These are phyloP conservation scores for Patiria pectinifera DNA, from an alignment of 53 echinoderm and acorn worm genomes.

Conservation along the genomic window DNA sequence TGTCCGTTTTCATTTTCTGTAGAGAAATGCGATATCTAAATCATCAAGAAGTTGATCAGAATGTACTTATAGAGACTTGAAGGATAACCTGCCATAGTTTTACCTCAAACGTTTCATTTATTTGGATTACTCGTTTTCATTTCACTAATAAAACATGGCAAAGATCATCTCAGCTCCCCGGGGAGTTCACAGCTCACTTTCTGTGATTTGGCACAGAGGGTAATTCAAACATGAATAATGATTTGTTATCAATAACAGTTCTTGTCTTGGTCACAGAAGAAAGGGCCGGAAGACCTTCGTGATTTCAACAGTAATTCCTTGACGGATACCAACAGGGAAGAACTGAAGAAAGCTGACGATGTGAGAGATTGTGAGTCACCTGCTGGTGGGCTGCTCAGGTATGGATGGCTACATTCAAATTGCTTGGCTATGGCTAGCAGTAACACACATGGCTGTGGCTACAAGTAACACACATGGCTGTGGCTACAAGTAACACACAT, in stretches of 20 bases:
- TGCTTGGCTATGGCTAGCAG: no score
- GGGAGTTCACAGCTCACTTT: not conserved
- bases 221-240: not conserved
- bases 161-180: no score
- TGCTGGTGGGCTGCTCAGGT: conserved; percentile 39
- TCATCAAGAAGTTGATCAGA: no score
- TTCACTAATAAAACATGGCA: no score
- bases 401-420: not conserved
- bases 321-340: conserved; percentile 67
- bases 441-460: no score
- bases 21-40: not conserved
- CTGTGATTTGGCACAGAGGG: not conserved
- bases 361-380: conserved; percentile 34
- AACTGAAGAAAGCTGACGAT: conserved; percentile 26
- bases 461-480: no score
- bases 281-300: conserved; percentile 42
- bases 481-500: no score
- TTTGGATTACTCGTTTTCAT: no score
- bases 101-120: no score
- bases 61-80: no score
- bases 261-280: conserved; percentile 31
- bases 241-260: not conserved
- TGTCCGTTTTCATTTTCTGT: not conserved
- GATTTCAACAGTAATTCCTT: conserved; percentile 81
- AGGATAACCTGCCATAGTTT: no score